Evolutionary conservation across 2,888 invertebrate genomes (phyloP).

Genomic region (Ganaspis brasiliensis): DNA sequence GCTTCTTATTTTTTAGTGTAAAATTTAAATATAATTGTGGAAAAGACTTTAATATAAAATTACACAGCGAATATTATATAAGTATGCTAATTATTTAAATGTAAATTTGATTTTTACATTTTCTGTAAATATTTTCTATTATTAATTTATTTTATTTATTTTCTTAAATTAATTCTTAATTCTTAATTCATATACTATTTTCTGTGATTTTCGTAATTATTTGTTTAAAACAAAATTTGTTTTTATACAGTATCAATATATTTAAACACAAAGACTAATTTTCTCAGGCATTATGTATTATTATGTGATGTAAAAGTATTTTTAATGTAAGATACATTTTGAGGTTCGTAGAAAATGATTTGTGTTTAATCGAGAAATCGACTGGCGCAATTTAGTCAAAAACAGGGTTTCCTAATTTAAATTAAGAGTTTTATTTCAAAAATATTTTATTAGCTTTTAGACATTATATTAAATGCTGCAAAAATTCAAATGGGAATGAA

Average conservation of each 20-base stretch:
- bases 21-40: background rate
- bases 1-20: constrained; percentile 5
- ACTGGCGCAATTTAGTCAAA: constrained; percentile 18
- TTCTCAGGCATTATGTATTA: constrained; percentile 14
- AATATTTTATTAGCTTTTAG: constrained; percentile 24
- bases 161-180: no score
- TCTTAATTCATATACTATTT: no score
- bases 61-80: background rate
- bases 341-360: background rate
- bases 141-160: no score
- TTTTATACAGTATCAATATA: background rate
- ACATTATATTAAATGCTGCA: constrained; percentile 8
- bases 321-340: constrained; percentile 26
- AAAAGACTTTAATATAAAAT: background rate
- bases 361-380: background rate
- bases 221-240: background rate
- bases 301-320: constrained; percentile 40
- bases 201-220: no score
- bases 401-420: constrained; percentile 20
- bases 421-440: constrained; percentile 15
- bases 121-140: no score
- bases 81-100: constrained; percentile 2
- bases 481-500: constrained; percentile 22
- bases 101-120: no score
- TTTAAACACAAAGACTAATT: constrained; percentile 1